These are phyloP conservation scores for Drosophila santomea DNA, from an alignment of 1,140 invertebrate species.

Conservation along the genomic window DNA sequence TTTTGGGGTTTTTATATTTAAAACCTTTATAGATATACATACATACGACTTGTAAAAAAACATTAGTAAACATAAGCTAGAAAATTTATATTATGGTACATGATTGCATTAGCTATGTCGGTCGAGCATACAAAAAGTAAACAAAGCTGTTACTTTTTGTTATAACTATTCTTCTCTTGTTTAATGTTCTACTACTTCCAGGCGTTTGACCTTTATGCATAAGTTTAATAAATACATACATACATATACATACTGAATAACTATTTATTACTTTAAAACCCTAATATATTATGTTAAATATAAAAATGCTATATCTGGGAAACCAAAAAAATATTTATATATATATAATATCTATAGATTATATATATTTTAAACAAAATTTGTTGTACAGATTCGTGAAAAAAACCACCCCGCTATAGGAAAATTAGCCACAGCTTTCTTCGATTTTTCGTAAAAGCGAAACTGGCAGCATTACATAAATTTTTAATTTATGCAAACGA, in stretches of 20 bases:
- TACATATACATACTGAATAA: conserved; percentile 23
- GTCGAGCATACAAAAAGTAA: conserved; percentile 25
- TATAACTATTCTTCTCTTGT: conserved; percentile 57
- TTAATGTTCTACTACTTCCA: conserved; percentile 66
- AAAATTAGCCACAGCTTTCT: conserved; percentile 57
- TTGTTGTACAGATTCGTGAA: conserved; percentile 50
- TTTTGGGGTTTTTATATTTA: conserved; percentile 21
- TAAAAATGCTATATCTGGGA: conserved; percentile 58
- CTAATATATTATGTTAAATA: conserved; percentile 57
- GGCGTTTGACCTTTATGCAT: conserved; percentile 46
- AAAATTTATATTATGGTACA: conserved; percentile 54
- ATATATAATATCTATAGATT: too few species aligned
- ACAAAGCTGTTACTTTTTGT: conserved; percentile 39
- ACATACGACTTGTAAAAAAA: conserved; percentile 4
- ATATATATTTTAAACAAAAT: conserved; percentile 63
- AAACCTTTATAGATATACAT: conserved; percentile 27
- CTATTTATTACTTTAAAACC: conserved; percentile 42
- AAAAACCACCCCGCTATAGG: neutral
- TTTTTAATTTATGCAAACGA: conserved; percentile 84
- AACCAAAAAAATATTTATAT: neutral
- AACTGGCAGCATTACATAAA: conserved; percentile 76
- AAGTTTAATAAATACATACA: conserved; percentile 23
- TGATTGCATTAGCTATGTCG: conserved; percentile 24
- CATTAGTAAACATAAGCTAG: conserved; percentile 45
- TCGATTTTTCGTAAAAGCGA: conserved; percentile 30